Conservation (phyloP, 2,888 invertebrate genomes). For the Cantharis rustica region DNA sequence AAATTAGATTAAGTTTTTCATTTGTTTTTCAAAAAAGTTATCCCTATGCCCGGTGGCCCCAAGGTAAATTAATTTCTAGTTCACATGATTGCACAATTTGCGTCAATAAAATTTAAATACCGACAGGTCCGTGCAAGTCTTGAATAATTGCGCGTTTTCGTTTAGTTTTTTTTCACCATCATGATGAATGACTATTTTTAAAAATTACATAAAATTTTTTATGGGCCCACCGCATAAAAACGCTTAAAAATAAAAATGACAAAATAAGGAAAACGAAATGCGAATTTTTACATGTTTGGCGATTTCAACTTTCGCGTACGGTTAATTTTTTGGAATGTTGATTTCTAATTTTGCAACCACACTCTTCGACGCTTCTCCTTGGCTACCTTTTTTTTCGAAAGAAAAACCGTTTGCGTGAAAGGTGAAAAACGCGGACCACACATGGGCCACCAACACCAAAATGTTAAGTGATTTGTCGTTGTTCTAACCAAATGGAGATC, state of each 20-base stretch:
- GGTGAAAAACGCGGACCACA: slow-evolving; percentile 12
- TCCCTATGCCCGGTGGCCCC: background rate
- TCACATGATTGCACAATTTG: background rate
- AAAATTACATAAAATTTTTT: background rate
- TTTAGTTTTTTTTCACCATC: background rate
- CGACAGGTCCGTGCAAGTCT: background rate
- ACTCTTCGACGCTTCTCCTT: background rate
- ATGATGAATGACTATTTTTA: background rate
- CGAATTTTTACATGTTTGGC: background rate
- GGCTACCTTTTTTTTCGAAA: background rate
- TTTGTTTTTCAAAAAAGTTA: background rate
- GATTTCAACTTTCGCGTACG: background rate
- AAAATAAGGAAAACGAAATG: background rate
- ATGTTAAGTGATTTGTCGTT: slow-evolving; percentile 9
- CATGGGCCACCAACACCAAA: slow-evolving; percentile 10
- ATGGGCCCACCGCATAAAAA: background rate
- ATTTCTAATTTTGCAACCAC: background rate
- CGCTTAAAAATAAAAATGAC: background rate
- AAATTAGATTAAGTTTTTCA: no score
- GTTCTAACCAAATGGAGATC: slow-evolving; percentile 6
- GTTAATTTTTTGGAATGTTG: background rate
- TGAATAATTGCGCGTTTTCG: background rate
- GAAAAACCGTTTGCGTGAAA: background rate
- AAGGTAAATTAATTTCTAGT: background rate
- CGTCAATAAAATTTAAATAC: background rate